These are phyloP conservation scores for Siderastrea radians DNA, from an alignment of 92 coral and sea anemone species.

Conservation along the genomic window DNA sequence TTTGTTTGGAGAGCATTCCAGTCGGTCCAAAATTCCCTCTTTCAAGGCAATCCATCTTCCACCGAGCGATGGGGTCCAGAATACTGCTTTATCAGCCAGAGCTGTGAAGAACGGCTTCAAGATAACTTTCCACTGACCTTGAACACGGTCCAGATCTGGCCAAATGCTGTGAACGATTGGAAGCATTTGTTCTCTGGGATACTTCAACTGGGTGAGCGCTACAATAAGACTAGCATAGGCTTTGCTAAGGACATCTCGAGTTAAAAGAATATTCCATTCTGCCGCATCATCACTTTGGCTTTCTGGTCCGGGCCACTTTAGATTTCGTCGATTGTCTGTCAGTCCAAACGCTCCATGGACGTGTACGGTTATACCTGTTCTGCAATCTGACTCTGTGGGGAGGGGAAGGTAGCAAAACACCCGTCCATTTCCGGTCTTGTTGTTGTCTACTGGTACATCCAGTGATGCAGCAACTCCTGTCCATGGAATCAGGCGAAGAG, in stretches of 20 bases:
- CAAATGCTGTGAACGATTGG: constrained; percentile 77
- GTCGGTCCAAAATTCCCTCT: constrained; percentile 86
- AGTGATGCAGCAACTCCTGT: constrained; percentile 93
- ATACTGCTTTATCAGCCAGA: constrained; percentile 75
- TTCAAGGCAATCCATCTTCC: constrained; percentile 89
- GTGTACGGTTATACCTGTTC: constrained; percentile 89
- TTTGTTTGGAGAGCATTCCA: constrained; percentile 65
- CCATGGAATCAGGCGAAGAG: constrained; percentile 89
- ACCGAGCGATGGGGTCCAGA: constrained; percentile 85
- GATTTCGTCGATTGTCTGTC: constrained; percentile 91
- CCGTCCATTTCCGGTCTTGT: constrained; percentile 71
- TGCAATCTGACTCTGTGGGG: constrained; percentile 92
- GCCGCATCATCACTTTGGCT: constrained; percentile 95
- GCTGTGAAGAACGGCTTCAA: constrained; percentile 83
- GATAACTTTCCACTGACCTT: constrained; percentile 91
- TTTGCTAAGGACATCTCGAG: constrained; percentile 79
- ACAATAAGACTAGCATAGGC: constrained; percentile 83
- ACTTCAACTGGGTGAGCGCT: constrained; percentile 73
- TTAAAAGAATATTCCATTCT: constrained; percentile 82
- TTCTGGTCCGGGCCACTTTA: constrained; percentile 96
- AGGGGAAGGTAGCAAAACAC: constrained; percentile 94
- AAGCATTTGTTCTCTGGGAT: constrained; percentile 61
- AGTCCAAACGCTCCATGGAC: constrained; percentile 96
- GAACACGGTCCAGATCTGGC: constrained; percentile 85
- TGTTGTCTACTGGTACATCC: constrained; percentile 24